Evolutionary conservation across 2,888 invertebrate genomes (phyloP).

Genomic region (Amitus sp.): DNA sequence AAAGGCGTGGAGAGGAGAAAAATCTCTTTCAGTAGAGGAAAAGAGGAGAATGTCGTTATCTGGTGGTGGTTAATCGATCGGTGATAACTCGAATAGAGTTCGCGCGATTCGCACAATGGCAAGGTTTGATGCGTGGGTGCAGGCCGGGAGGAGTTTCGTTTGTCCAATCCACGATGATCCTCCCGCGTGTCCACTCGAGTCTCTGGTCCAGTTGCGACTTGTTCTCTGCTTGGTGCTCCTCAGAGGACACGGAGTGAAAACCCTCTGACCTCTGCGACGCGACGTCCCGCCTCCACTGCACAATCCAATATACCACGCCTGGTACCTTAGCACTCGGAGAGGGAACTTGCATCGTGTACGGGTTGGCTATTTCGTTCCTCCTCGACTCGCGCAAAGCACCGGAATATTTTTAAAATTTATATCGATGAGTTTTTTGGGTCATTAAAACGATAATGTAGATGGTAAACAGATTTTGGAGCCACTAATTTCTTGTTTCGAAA

Average conservation of each 20-base stretch:
- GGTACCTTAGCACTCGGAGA: slow-evolving; percentile 32
- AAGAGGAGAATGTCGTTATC: no score
- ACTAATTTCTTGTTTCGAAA: no score
- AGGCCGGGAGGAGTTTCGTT: slow-evolving; percentile 62
- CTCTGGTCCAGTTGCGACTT: slow-evolving; percentile 17
- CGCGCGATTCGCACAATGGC: slow-evolving; percentile 6
- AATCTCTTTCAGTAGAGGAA: no score
- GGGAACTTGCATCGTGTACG: no score
- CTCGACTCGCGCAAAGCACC: no score
- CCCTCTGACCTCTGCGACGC: slow-evolving; percentile 38
- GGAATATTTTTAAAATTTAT: no score
- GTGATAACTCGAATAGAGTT: neutral
- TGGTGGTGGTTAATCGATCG: no score
- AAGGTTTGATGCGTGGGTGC: slow-evolving; percentile 61
- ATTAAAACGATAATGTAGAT: no score
- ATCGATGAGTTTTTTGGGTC: no score
- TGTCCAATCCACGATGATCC: slow-evolving; percentile 61
- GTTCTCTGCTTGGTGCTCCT: slow-evolving; percentile 12
- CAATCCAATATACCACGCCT: slow-evolving; percentile 41
- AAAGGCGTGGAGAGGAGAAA: no score
- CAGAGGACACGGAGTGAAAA: slow-evolving; percentile 19
- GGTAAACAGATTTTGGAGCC: no score
- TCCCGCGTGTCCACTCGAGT: slow-evolving; percentile 41
- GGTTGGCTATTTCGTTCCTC: no score
- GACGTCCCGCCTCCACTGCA: slow-evolving; percentile 33